Evolutionary conservation across 2,888 invertebrate species (phyloP).

Genomic region (Cheiracanthium punctorium): DNA sequence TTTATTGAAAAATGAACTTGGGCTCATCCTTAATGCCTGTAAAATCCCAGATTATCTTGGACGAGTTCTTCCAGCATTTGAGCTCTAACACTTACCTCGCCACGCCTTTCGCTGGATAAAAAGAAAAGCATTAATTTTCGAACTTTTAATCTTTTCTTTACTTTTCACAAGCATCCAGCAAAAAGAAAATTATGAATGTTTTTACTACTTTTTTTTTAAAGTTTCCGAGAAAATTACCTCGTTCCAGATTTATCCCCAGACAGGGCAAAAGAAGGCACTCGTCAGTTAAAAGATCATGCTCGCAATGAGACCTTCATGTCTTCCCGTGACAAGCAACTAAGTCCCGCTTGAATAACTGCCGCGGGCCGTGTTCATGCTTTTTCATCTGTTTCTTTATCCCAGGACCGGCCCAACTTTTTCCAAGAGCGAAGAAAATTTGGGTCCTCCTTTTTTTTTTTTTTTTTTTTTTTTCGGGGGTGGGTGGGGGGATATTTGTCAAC

Average conservation of each 20-base stretch:
- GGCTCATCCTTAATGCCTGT: too few relatives aligned
- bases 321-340: slow-evolving; percentile 24
- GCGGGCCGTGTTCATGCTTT: slow-evolving; percentile 28
- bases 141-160: too few relatives aligned
- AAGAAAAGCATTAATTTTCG: too few relatives aligned
- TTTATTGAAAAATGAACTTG: too few relatives aligned
- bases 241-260: not conserved
- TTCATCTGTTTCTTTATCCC: slow-evolving; percentile 36
- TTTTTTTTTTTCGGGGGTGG: too few relatives aligned
- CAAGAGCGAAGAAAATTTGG: not conserved
- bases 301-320: not conserved
- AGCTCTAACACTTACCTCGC: too few relatives aligned
- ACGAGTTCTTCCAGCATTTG: too few relatives aligned
- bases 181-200: too few relatives aligned
- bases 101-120: too few relatives aligned
- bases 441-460: not conserved
- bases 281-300: not conserved
- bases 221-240: not conserved
- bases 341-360: slow-evolving; percentile 37
- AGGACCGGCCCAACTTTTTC: not conserved
- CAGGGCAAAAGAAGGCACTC: not conserved
- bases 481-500: slow-evolving; percentile 22
- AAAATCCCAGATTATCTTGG: too few relatives aligned
- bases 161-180: too few relatives aligned
- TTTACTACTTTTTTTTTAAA: not conserved